Base-by-base conservation (phyloP, 2,797 vertebrate genomes). In the Intellagama lesueurii region DNA sequence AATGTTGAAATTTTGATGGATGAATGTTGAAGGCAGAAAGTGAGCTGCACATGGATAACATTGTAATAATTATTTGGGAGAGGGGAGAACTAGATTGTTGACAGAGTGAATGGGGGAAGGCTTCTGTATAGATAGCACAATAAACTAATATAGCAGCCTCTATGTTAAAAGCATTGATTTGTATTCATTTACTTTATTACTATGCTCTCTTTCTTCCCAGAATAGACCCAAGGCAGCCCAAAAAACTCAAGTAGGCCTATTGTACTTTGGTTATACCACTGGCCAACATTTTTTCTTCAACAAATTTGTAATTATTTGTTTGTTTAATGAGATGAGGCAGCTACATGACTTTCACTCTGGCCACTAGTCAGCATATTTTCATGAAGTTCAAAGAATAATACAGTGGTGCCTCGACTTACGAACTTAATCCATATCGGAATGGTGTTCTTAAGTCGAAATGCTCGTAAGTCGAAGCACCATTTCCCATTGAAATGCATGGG, bases 61-160 rank as follows among this genome's bases (percentile, higher is more conserved):
- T 49, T 86, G 16, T 22, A 70, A 79, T 73, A 78, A 87, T 79
- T 79, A 56, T 87, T 70, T 75, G 49, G 0, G 0, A 64, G 80
- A n/a, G 0, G 2, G 44, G 52, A 12, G 49, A 0, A 40, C 83
- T 14, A 28, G 0, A 0, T 28, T 0, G 32, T 30, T 0, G 0
- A 32, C 0, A 35, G 73, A 28, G 22, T 79, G 84, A 77, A 88
- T 44, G 0, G 0, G 0, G 44, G 40, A 0, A 0, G 0, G 47
- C 76, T 52, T 52, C 75, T 70, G 24, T 32, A 82, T n/a, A 16
- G 72, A 16, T 8, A 30, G 0, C 78, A 70, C 82, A 81, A 91
- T 68, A 66, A 77, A 22, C n/a, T 11, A 92, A 89, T 14, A 75
- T 49, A 35, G 69, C 0, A 73, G 30, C 12, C 7, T 52, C 52